Evolutionary conservation across 2,888 invertebrate species (phyloP).

Genomic region (Hydrotaea diabolus): DNA sequence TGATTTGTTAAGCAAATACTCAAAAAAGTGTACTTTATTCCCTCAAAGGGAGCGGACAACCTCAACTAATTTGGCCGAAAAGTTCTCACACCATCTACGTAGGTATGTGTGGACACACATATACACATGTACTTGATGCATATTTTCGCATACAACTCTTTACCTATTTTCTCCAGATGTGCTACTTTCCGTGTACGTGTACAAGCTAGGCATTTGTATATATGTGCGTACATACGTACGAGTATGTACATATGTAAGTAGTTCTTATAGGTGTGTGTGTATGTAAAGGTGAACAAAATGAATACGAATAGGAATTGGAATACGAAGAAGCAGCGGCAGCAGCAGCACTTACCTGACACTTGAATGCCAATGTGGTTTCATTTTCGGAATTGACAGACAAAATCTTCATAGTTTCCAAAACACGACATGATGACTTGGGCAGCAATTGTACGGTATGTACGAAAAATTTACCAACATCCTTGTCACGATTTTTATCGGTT

Average conservation of each 20-base stretch:
- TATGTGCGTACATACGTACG: neutral
- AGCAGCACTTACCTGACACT: conserved; percentile 84
- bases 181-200: neutral
- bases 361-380: conserved; percentile 87
- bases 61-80: no score
- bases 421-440: conserved; percentile 90
- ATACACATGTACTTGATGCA: neutral
- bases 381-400: conserved; percentile 85
- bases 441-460: conserved; percentile 94
- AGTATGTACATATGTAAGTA: neutral
- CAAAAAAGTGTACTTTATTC: no score
- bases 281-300: neutral
- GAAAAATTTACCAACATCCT: conserved; percentile 88
- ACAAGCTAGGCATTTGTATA: neutral
- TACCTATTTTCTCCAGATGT: neutral
- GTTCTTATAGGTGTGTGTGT: conserved; percentile 22
- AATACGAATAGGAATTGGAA: neutral
- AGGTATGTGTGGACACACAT: neutral
- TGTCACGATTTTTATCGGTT: conserved; percentile 83
- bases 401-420: conserved; percentile 82
- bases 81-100: no score
- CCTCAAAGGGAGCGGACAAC: no score
- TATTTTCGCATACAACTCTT: conserved; percentile 3
- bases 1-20: no score
- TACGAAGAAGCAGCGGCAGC: no score